These are phyloP conservation scores for Cercocebus atys DNA, from an alignment of 2,113 vertebrate genomes.

Conservation along the genomic window DNA sequence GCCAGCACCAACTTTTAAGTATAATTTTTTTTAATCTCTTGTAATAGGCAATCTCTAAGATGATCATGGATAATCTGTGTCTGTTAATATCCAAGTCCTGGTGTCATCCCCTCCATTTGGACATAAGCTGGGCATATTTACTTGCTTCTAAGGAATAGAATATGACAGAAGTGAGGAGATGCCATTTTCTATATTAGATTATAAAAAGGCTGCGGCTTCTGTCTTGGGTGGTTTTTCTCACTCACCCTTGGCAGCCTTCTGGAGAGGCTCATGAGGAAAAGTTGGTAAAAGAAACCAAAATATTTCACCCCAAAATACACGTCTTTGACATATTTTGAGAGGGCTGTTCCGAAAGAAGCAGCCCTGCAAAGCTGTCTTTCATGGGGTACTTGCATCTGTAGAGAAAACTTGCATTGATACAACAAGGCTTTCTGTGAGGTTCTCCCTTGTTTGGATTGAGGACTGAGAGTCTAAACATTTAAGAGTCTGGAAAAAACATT, in stretches of 20 bases:
- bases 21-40: neutral
- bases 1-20: no score
- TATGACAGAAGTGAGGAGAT: neutral
- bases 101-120: neutral
- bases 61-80: fast-evolving
- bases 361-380: neutral
- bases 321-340: neutral
- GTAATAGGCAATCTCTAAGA: neutral
- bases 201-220: neutral
- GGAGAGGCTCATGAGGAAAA: neutral
- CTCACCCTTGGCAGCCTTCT: neutral
- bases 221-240: fast-evolving
- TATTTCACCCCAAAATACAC: neutral
- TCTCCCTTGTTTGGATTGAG: neutral
- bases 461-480: neutral
- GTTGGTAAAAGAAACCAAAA: neutral
- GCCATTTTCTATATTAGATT: neutral
- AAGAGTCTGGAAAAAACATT: neutral
- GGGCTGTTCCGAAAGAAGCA: neutral
- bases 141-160: neutral
- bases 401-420: neutral
- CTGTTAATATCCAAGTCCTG: fast-evolving
- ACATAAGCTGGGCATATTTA: neutral
- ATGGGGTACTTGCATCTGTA: neutral
- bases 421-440: neutral